Percentiles rank a stretch among this genome's conserved stretches.
Evolutionary conservation across 2,888 invertebrate species (phyloP).

Genomic region (Eristalis pertinax): DNA sequence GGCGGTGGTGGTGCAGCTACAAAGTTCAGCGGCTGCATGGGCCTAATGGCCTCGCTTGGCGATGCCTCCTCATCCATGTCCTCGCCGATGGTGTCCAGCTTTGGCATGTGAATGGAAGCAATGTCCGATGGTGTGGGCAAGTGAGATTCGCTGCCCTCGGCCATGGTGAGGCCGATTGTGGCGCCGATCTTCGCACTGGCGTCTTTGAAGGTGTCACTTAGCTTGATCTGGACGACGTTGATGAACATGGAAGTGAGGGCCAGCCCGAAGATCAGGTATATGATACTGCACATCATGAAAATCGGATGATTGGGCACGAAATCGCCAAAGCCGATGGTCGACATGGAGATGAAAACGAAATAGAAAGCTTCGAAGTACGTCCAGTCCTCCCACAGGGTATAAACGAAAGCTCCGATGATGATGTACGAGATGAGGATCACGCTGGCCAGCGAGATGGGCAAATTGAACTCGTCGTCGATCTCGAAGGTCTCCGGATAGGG

Average conservation of each 20-base stretch:
- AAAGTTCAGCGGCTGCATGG: slow-evolving; percentile 27
- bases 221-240: slow-evolving; percentile 94
- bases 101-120: slow-evolving; percentile 77
- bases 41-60: slow-evolving; percentile 9
- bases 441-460: slow-evolving; percentile 95
- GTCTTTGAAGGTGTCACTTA: slow-evolving; percentile 90
- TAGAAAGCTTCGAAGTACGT: slow-evolving; percentile 96
- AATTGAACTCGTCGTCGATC: slow-evolving; percentile 96
- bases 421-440: slow-evolving; percentile 92
- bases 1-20: slow-evolving; percentile 75
- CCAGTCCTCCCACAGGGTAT: slow-evolving; percentile 91
- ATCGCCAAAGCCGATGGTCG: slow-evolving; percentile 98
- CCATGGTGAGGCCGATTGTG: slow-evolving; percentile 89
- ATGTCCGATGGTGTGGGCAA: slow-evolving; percentile 77
- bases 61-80: slow-evolving; percentile 70
- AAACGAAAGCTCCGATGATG: slow-evolving; percentile 91
- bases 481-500: slow-evolving; percentile 89
- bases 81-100: slow-evolving; percentile 77
- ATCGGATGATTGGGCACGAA: slow-evolving; percentile 93
- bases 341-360: slow-evolving; percentile 98
- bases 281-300: slow-evolving; percentile 94
- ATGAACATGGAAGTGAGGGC: slow-evolving; percentile 98
- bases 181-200: slow-evolving; percentile 93
- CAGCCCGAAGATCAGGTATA: slow-evolving; percentile 96
- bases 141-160: slow-evolving; percentile 82